phyloP scores from a whole-genome alignment of 2,113 vertebrate genomes.

The Columba livia region DNA sequence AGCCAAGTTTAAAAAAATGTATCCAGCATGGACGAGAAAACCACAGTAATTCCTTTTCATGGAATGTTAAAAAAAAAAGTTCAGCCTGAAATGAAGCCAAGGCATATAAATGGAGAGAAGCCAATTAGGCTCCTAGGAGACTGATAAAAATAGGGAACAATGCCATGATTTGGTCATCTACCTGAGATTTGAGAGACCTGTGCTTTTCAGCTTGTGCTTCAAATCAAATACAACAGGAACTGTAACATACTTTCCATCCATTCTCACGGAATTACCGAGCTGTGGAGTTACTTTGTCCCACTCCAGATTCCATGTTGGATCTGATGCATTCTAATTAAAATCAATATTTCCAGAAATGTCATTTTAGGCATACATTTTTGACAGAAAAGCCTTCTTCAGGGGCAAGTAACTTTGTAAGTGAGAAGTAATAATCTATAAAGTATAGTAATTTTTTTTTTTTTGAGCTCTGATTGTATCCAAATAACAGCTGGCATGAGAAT shows the following conservation, averaged over 20 bases:
- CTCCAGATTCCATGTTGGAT: neutral
- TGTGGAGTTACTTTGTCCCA: neutral
- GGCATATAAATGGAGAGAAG: neutral
- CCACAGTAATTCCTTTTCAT: neutral
- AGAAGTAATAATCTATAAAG: neutral
- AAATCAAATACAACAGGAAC: neutral
- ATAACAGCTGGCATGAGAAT: neutral
- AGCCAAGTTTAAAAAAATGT: neutral
- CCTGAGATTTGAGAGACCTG: neutral
- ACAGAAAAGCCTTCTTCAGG: neutral
- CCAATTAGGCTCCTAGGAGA: neutral
- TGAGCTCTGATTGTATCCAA: neutral
- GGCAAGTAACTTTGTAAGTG: neutral
- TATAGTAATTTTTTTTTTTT: neutral
- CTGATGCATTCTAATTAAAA: neutral
- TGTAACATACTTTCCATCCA: neutral
- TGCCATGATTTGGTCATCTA: neutral
- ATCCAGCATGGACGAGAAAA: neutral
- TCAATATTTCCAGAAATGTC: rapidly evolving
- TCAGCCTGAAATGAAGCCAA: neutral
- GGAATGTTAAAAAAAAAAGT: neutral
- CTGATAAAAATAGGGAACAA: neutral
- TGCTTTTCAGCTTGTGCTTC: neutral
- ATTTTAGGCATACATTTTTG: neutral
- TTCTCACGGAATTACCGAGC: neutral